Conservation (phyloP, 92 coral and sea anemone genomes). For the Scolanthus callimorphus region DNA sequence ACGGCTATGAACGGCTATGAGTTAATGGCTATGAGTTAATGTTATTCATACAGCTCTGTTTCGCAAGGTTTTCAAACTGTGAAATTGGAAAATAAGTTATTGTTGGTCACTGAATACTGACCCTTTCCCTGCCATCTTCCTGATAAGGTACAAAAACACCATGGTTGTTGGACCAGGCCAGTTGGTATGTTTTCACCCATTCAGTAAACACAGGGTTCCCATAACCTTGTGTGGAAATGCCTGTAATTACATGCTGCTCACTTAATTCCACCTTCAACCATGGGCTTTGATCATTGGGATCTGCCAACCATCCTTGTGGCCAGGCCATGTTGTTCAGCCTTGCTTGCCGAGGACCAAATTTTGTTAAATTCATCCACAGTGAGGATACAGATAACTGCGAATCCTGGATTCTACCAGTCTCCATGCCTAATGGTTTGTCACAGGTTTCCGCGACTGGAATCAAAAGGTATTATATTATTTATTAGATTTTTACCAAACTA, state of each 20-base stretch:
- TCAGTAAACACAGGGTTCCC: constrained; percentile 52
- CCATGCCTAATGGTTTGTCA: constrained; percentile 56
- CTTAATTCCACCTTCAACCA: constrained; percentile 57
- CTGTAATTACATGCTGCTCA: constrained; percentile 40
- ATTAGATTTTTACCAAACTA: too few species aligned
- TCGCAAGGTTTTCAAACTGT: too few species aligned
- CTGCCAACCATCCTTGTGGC: constrained; percentile 77
- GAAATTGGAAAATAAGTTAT: too few species aligned
- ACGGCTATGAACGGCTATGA: too few species aligned
- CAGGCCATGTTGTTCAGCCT: constrained; percentile 50
- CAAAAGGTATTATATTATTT: too few species aligned
- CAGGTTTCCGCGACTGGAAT: constrained; percentile 49
- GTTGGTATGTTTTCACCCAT: constrained; percentile 59
- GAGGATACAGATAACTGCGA: constrained; percentile 61
- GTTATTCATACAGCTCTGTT: background rate
- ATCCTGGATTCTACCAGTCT: constrained; percentile 36
- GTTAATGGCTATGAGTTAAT: background rate
- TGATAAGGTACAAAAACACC: constrained; percentile 43
- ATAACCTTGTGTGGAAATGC: constrained; percentile 67
- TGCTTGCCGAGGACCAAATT: constrained; percentile 63
- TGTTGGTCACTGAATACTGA: background rate
- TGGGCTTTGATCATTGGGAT: constrained; percentile 45
- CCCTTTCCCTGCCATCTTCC: constrained; percentile 59
- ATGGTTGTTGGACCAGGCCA: constrained; percentile 50
- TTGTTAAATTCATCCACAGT: constrained; percentile 39